phyloP scores from a whole-genome alignment of 2,888 invertebrate species.

The Danaus chrysippus region DNA sequence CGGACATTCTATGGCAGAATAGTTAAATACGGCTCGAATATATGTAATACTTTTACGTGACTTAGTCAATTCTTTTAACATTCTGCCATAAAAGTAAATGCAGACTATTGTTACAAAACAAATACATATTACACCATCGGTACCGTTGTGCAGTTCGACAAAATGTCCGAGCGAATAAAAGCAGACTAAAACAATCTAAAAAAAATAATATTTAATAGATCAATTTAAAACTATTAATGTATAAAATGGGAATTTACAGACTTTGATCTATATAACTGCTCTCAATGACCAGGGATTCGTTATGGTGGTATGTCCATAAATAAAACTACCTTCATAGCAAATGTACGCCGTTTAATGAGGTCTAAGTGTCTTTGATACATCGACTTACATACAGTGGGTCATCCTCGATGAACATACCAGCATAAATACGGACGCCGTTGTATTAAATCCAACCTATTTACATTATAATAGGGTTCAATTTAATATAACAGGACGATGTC shows the following conservation, averaged over 20 bases:
- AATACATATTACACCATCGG: constrained; percentile 17
- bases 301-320: constrained; percentile 76
- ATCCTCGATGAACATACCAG: constrained; percentile 71
- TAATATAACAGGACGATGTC: background rate
- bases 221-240: constrained; percentile 44
- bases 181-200: constrained; percentile 40
- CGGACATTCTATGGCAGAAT: constrained; percentile 53
- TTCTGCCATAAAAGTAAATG: constrained; percentile 68
- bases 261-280: constrained; percentile 48
- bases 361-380: constrained; percentile 67
- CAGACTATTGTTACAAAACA: constrained; percentile 43
- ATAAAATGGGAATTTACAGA: constrained; percentile 47
- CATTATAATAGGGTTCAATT: background rate
- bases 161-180: constrained; percentile 26
- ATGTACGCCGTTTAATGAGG: constrained; percentile 72
- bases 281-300: constrained; percentile 28
- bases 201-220: constrained; percentile 27
- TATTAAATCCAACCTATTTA: constrained; percentile 4
- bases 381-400: constrained; percentile 45
- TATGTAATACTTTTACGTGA: constrained; percentile 36
- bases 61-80: constrained; percentile 43
- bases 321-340: constrained; percentile 68
- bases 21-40: constrained; percentile 43
- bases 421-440: constrained; percentile 44
- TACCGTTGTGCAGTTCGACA: constrained; percentile 20